Conservation (phyloP, 2,797 vertebrate species). For the Lateolabrax maculatus region DNA sequence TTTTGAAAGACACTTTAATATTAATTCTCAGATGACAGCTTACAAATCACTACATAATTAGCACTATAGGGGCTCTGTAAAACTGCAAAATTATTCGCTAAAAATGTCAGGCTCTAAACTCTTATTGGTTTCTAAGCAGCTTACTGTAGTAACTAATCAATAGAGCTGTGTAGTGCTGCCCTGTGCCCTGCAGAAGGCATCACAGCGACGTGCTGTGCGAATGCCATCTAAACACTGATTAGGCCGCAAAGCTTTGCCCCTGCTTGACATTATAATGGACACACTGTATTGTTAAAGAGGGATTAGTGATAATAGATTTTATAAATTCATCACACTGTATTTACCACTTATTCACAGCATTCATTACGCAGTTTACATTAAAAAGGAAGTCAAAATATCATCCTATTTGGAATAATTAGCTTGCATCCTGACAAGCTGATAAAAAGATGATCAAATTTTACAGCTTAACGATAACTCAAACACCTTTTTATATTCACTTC, state of each 20-base stretch:
- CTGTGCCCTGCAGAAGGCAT: conserved; percentile 69
- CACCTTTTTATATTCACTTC: neutral
- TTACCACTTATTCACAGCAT: neutral
- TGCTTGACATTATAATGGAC: neutral
- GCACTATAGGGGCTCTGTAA: neutral
- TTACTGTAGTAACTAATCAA: conserved; percentile 8
- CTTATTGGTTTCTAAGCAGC: conserved; percentile 6
- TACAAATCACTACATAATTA: neutral
- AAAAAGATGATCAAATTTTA: neutral
- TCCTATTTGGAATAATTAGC: neutral
- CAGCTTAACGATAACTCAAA: neutral
- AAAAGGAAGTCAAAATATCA: neutral
- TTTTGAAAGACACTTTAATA: neutral
- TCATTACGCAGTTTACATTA: neutral
- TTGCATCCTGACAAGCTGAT: conserved; percentile 8
- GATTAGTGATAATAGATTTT: neutral
- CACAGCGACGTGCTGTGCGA: conserved; percentile 24
- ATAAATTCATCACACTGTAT: neutral
- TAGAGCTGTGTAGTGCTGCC: conserved; percentile 54
- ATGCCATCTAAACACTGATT: neutral
- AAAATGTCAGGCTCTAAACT: neutral
- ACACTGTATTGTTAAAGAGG: neutral
- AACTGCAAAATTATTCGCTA: neutral
- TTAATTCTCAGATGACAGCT: neutral
- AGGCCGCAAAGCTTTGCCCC: neutral